Conservation (phyloP, 1,140 invertebrate species). For the Megalonaias nervosa region DNA sequence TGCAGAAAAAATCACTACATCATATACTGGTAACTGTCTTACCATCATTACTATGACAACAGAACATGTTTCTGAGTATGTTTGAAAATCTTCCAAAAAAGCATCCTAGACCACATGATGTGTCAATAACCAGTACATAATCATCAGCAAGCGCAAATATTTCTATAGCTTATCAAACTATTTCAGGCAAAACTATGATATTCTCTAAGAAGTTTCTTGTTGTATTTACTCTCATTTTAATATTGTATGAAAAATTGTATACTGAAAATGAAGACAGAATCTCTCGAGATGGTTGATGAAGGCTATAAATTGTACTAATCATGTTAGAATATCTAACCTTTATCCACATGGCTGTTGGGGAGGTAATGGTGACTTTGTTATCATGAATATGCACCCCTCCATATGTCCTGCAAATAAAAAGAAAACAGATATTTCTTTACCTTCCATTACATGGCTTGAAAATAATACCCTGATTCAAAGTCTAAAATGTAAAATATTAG, state of each 20-base stretch:
- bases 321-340: conserved; percentile 73
- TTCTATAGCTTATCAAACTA: background rate
- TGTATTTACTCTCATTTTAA: background rate
- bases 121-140: no score
- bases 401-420: conserved; percentile 53
- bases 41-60: no score
- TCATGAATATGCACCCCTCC: conserved; percentile 79
- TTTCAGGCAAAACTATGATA: background rate
- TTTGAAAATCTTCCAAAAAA: no score
- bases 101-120: no score
- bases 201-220: background rate
- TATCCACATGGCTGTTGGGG: conserved; percentile 93
- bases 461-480: no score
- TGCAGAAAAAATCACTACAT: no score
- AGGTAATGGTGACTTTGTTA: conserved; percentile 79
- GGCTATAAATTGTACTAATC: background rate
- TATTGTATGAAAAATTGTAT: background rate
- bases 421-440: no score
- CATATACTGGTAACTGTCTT: no score
- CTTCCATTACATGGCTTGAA: no score
- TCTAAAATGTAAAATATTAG: no score
- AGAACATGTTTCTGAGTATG: no score
- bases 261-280: background rate
- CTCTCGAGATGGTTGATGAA: no score
- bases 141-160: background rate